Evolutionary conservation across 2,888 invertebrate species (phyloP).

Genomic region (Drosophila tanythrix): DNA sequence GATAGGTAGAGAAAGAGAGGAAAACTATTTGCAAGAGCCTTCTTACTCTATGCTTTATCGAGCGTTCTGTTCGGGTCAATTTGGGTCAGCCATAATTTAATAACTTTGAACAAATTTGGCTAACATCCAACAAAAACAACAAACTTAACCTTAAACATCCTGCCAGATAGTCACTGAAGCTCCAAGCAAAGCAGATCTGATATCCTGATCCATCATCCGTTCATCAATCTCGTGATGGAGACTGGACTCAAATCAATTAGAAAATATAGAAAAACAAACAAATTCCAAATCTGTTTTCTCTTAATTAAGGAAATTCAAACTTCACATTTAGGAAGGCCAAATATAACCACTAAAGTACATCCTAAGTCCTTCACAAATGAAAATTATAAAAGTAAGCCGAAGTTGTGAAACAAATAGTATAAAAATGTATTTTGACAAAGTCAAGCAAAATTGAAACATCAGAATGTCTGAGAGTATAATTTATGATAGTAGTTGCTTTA

Average conservation of each 20-base stretch:
- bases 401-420: no score
- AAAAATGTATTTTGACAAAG: background rate
- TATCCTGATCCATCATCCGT: no score
- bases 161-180: background rate
- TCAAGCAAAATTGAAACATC: background rate
- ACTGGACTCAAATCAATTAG: no score
- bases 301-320: background rate
- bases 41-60: no score
- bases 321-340: background rate
- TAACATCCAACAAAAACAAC: background rate
- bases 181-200: background rate
- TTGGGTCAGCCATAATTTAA: background rate
- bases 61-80: no score
- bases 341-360: background rate
- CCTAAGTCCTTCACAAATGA: background rate
- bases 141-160: background rate
- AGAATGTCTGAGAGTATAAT: background rate
- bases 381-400: background rate
- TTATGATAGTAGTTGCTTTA: background rate
- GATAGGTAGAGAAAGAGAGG: rapidly evolving
- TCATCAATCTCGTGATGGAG: no score
- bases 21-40: background rate
- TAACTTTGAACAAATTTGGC: no score
- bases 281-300: no score
- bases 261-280: no score